Conservation (phyloP, 2,797 vertebrate genomes). For the Emydoidea blandingii region DNA sequence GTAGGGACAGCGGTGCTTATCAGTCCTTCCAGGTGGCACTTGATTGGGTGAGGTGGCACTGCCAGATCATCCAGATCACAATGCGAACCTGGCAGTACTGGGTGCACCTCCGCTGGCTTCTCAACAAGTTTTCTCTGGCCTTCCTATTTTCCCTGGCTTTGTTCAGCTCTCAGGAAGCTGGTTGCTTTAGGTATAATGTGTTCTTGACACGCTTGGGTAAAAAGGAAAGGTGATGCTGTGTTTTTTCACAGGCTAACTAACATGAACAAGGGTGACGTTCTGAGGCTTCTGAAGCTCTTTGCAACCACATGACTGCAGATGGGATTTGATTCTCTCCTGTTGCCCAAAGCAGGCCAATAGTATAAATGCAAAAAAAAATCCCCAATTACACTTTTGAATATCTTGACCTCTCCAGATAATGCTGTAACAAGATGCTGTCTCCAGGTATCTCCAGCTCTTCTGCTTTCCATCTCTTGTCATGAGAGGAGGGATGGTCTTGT, state of each 20-base stretch:
- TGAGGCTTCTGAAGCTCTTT: not conserved
- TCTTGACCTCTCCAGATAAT: not conserved
- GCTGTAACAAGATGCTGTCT: not conserved
- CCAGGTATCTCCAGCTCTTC: not conserved
- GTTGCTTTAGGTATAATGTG: not conserved
- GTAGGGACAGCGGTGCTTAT: not conserved
- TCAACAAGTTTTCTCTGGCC: not conserved
- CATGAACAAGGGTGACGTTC: not conserved
- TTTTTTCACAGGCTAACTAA: not conserved
- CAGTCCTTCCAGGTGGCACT: not conserved
- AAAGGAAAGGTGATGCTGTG: not conserved
- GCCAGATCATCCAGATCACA: not conserved
- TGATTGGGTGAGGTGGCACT: accelerated
- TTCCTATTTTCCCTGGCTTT: not conserved
- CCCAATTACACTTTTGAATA: not conserved
- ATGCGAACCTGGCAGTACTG: not conserved
- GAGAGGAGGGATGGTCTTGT: not conserved
- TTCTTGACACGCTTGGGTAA: not conserved
- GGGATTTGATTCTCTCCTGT: not conserved
- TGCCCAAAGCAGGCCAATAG: not conserved
- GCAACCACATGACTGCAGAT: not conserved
- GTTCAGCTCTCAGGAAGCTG: not conserved
- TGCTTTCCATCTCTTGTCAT: not conserved
- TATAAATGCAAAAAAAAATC: not conserved
- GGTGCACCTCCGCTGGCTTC: not conserved